Base-by-base conservation (phyloP, 1,140 invertebrate species). In the Megalonaias nervosa region DNA sequence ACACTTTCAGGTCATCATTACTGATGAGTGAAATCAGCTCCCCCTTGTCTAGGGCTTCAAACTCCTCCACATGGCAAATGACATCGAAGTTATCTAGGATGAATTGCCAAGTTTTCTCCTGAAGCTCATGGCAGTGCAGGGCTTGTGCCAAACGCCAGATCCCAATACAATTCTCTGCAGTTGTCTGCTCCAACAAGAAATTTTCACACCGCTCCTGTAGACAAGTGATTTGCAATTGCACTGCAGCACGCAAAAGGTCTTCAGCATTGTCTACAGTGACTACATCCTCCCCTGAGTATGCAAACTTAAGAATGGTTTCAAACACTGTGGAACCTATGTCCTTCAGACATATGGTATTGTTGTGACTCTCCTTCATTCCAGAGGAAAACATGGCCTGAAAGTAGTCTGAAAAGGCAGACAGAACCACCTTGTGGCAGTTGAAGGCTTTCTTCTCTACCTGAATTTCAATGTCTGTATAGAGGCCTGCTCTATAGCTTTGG, bases 311-410 rank as follows among this genome's bases (percentile, higher is more conserved):
- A 56, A 86, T 82, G 31, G 82, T 76, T 58, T 76, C 77, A 81
- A 86, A 84, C 17, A 84, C 78, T 19, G 74, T 23, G 55, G 75
- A 75, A 26, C 82, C 80, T 17, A 84, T 83, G 23, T 84, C 82
- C 65, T 87, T 81, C 15, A 84, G 82, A 64, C 81, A 81, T 16
- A 85, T 84, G 17, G 84, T 67, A 48, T 84, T 84, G 17, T 81
- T 82, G 55, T 82, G 76, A 71, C 81, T 81, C 73, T 87, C 84
- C 31, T 79, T 79, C 84, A 87, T 85, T 11, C 84, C 83, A 57
- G 84, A 83, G 6, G 84, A 81, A 74, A 85, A 85, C 85, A 86
- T 84, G 65, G 81, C 82, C 59, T 86, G 76, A 57, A 83, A 83
- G 70, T 83, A 83, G 57, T 83, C 79, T 12, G 83, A 83, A 56